Evolutionary conservation across 1,140 invertebrate genomes (phyloP).

Genomic region (Spodoptera frugiperda): DNA sequence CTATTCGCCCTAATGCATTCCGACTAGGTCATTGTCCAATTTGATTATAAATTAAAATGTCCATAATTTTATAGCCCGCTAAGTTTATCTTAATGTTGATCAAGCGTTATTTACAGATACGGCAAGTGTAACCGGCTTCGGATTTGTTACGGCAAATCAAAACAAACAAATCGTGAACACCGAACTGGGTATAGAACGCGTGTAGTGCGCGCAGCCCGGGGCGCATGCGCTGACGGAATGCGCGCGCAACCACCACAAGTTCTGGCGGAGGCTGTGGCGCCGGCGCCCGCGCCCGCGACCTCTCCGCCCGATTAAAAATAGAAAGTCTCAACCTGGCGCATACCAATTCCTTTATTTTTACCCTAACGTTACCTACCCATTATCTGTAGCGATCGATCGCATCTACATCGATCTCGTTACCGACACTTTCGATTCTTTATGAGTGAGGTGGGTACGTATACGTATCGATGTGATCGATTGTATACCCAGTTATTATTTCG

Average conservation of each 20-base stretch:
- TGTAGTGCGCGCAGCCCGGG: conserved; percentile 75
- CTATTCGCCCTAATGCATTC: conserved; percentile 70
- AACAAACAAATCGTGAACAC: conserved; percentile 62
- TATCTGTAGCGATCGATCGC: conserved; percentile 69
- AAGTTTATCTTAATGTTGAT: conserved; percentile 38
- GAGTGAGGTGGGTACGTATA: conserved; percentile 18
- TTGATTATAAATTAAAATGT: conserved; percentile 46
- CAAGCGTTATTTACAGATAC: conserved; percentile 18
- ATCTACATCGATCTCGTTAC: conserved; percentile 56
- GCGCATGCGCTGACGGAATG: conserved; percentile 80
- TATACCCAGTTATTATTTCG: conserved; percentile 19
- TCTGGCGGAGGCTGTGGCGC: conserved; percentile 77
- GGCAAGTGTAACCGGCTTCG: conserved; percentile 13
- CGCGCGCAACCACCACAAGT: conserved; percentile 69
- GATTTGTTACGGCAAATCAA: conserved; percentile 53
- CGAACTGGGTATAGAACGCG: conserved; percentile 56
- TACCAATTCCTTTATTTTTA: conserved; percentile 80
- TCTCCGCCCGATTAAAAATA: conserved; percentile 83
- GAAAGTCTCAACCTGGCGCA: conserved; percentile 80
- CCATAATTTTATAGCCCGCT: conserved; percentile 11
- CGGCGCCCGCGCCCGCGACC: conserved; percentile 75
- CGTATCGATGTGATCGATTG: conserved; percentile 19
- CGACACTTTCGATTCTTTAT: conserved; percentile 65
- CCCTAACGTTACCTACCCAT: conserved; percentile 72
- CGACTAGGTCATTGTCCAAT: conserved; percentile 73